Evolutionary conservation across 2,797 vertebrate species (phyloP).

Genomic region (Enteromius paludinosus): DNA sequence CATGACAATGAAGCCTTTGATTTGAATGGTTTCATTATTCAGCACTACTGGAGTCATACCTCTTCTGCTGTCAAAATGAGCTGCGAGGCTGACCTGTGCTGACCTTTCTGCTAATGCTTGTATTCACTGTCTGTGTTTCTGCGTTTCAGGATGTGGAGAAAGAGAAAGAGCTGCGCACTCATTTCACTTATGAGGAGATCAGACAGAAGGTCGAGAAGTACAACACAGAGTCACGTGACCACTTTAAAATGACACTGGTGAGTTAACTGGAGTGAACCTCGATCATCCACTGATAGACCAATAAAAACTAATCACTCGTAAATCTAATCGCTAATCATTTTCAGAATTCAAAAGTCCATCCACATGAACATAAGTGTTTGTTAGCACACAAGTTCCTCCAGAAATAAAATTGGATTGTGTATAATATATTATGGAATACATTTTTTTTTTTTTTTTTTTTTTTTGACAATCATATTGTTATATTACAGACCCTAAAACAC

Average conservation of each 20-base stretch:
- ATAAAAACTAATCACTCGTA: neutral
- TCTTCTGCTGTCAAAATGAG: constrained; percentile 1
- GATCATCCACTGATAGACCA: no score
- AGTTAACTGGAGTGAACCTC: constrained; percentile 25
- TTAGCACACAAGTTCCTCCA: neutral
- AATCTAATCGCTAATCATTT: neutral
- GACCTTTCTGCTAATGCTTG: constrained; percentile 4
- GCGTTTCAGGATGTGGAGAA: constrained; percentile 90
- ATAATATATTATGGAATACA: neutral
- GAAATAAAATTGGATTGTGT: neutral
- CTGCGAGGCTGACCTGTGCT: neutral
- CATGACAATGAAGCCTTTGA: constrained; percentile 4
- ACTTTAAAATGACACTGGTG: constrained; percentile 94
- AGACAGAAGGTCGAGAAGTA: constrained; percentile 89
- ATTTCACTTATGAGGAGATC: constrained; percentile 93
- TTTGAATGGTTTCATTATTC: constrained; percentile 17
- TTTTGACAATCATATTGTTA: neutral
- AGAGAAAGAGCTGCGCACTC: constrained; percentile 84
- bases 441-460: no score
- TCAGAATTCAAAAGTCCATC: neutral
- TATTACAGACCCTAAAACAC: neutral
- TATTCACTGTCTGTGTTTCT: constrained; percentile 52
- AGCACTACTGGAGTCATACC: neutral
- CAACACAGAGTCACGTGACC: constrained; percentile 89
- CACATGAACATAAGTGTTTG: neutral